These are phyloP conservation scores for Bombus pyrosoma DNA, from an alignment of 1,140 invertebrate genomes.

Conservation along the genomic window DNA sequence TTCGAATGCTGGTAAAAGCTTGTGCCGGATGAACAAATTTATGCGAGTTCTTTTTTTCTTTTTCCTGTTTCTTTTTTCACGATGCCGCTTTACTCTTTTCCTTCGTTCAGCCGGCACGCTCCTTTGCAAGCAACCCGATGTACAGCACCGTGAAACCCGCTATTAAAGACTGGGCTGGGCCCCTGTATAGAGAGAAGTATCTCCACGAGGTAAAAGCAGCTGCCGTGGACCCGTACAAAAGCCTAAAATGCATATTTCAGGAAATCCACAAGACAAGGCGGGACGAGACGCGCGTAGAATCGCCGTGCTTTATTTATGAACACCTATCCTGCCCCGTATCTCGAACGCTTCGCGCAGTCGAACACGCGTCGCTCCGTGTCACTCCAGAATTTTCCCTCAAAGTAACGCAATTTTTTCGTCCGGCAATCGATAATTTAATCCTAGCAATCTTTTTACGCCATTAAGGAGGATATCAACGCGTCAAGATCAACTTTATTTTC, in stretches of 20 bases:
- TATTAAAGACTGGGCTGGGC: slow-evolving; percentile 42
- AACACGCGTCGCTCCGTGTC: not conserved
- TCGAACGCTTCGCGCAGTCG: slow-evolving; percentile 11
- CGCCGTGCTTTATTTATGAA: slow-evolving; percentile 52
- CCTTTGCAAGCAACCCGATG: slow-evolving; percentile 10
- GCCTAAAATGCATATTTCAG: slow-evolving; percentile 67
- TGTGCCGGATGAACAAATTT: slow-evolving; percentile 47
- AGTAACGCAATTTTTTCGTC: not conserved
- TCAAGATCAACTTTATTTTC: too few relatives aligned
- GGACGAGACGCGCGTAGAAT: slow-evolving; percentile 38
- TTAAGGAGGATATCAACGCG: not conserved
- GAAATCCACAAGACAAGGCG: slow-evolving; percentile 61
- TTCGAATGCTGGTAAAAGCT: slow-evolving; percentile 37
- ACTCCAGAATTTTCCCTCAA: not conserved
- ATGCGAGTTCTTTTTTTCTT: slow-evolving; percentile 12
- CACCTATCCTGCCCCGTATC: slow-evolving; percentile 1
- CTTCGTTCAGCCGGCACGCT: not conserved
- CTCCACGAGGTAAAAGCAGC: slow-evolving; percentile 51
- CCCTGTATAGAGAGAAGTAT: slow-evolving; percentile 50
- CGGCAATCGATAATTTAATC: not conserved
- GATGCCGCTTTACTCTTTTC: not conserved
- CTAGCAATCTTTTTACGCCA: not conserved
- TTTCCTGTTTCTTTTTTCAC: not conserved
- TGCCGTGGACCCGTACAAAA: slow-evolving; percentile 53
- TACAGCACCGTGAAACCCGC: slow-evolving; percentile 34